Base-by-base conservation (phyloP, 30 jellyfish, hydroid and myxozoan genomes). In the Pelagia noctiluca region DNA sequence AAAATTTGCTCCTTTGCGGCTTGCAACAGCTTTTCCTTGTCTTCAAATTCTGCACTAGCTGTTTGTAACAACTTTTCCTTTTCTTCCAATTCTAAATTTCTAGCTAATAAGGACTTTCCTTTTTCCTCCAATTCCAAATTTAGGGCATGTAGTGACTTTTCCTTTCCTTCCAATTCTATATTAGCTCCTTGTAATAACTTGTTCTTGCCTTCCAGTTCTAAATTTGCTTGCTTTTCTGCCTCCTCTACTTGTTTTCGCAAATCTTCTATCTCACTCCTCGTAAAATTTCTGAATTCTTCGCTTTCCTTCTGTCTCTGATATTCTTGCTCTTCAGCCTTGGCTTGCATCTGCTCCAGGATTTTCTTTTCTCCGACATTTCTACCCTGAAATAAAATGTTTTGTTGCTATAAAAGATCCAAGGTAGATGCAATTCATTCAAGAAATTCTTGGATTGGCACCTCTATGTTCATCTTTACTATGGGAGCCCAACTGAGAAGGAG, bases 311-410 rank as follows among this genome's bases (percentile, higher is more conserved):
- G 16, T 42, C 57, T 42, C 8, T 16, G 57, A 16, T 16, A 10
- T 52, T 52, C 68, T 52, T 52, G n/a, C 46, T 73, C 49, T 33
- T 32, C 32, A 10, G 19, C 24, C 48, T 47, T 66, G 10, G 65
- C 54, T 24, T 63, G 72, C 25, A 61, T 35, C 29, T 63, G 67
- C 36, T 65, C 50, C 12, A 31, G 1, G 0, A 76, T 63, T 24
- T 24, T 70, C 46, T 57, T 83, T 48, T 70, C 87, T 57, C 93
- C 93, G n/a, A 36, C 86, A n/a, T 32, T 29, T 47, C 52, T 70
- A 35, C 93, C 93, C 93, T 83, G 36, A 36, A 71, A 38, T 16
- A 22, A 48, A 36, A 0, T 10, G 47, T 5, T 8, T n/a, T n/a
- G n/a, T n/a, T n/a, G n/a, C n/a, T n/a, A n/a, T n/a, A n/a, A n/a